Conservation (phyloP, 2,113 vertebrate species). For the Mugil cephalus region DNA sequence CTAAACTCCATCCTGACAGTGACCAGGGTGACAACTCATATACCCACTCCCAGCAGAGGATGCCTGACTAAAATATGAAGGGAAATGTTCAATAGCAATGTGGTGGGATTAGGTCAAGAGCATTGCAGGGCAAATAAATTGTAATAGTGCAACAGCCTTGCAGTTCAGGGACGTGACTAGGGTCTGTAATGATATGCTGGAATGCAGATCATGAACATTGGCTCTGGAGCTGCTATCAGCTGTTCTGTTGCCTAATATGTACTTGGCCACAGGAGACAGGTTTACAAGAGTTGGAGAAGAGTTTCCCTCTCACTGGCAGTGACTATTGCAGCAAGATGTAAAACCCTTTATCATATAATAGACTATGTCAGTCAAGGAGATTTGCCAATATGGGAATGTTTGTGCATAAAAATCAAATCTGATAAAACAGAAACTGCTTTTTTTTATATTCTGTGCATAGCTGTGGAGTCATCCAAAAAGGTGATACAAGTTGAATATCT, state of each 20-base stretch:
- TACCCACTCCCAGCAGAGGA: not conserved
- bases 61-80: not conserved
- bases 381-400: not conserved
- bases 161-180: not conserved
- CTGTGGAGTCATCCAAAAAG: no score
- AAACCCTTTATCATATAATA: not conserved
- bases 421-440: not conserved
- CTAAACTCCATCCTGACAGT: conserved; percentile 1
- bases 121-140: conserved; percentile 4
- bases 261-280: not conserved
- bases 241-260: conserved; percentile 1
- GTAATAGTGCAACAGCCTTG: conserved; percentile 9
- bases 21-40: not conserved
- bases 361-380: not conserved
- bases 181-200: conserved; percentile 2
- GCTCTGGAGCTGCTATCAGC: conserved; percentile 3
- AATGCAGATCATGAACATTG: not conserved
- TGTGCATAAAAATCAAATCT: not conserved
- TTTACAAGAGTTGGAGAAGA: conserved; percentile 1
- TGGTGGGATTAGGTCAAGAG: not conserved
- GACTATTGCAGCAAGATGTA: conserved; percentile 8
- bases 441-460: no score
- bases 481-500: no score
- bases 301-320: conserved; percentile 7
- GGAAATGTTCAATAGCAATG: not conserved